Evolutionary conservation across 1,140 invertebrate genomes (phyloP), one percentile per base, ranked within the genome.

Genomic region (Anoplophora glabripennis): DNA sequence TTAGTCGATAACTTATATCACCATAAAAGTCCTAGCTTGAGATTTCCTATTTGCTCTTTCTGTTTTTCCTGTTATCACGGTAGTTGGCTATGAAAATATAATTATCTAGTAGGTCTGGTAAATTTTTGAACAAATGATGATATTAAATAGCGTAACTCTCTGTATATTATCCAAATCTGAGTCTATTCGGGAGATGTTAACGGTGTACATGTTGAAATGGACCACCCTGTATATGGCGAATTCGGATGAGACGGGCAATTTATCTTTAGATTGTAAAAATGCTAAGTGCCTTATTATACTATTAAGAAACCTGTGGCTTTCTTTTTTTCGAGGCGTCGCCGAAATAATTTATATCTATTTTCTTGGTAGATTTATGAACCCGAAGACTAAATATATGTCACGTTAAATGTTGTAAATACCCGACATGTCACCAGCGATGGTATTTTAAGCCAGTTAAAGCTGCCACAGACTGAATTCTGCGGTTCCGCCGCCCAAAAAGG

Each of bases 401-500:
- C 21, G 51, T 44, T 17, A 53, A 15, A n/a, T 15, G 28, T 10
- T 12, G 9, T 17, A 42, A 44, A 40, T 53, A 17, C 15, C 40
- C 14, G 12, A 18, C 18, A 44, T n/a, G 37, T 51, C 33, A 36
- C 17, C 14, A n/a, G 11, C 35, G 12, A 35, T 12, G 40, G n/a
- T 41, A 47, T 18, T n/a, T n/a, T 17, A 63, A 48, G 52, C 41
- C 51, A 38, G 37, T 48, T 54, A 40, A 7, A 55, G 17, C 15
- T 44, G 44, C 54, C 58, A 53, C 48, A 46, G 63, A 65, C 63
- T 65, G 63, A 68, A 41, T 56, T 49, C 48, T 45, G 54, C 38
- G 48, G 48, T 44, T 36, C 36, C 48, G 53, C 54, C 60, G 62
- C 57, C 52, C 55, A 49, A 44, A 57, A 42, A 49, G 36, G 44